Percentiles rank a stretch among this genome's conserved stretches.
These are phyloP conservation scores for Clarias batrachus DNA, from an alignment of 2,113 vertebrate genomes.

Conservation along the genomic window DNA sequence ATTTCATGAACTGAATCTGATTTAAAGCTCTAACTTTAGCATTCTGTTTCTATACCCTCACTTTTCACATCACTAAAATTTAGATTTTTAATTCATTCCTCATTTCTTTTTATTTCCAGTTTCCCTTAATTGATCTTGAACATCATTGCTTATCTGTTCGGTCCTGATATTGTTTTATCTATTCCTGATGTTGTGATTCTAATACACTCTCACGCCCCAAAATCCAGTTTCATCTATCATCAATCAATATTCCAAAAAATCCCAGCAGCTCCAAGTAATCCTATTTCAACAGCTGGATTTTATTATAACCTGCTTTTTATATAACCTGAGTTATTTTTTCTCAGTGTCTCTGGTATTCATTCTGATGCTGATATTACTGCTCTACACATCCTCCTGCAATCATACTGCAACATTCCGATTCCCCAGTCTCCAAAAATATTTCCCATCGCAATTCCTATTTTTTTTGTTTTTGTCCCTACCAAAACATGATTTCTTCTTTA, in stretches of 20 bases:
- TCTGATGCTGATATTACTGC: neutral
- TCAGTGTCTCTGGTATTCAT: neutral
- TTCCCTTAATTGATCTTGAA: neutral
- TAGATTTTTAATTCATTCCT: neutral
- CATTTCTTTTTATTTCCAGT: neutral
- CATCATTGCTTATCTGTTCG: neutral
- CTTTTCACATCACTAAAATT: neutral
- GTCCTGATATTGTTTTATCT: neutral
- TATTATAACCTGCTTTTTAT: neutral
- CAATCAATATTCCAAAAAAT: neutral
- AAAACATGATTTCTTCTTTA: neutral
- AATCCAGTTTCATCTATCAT: neutral
- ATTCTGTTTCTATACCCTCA: neutral
- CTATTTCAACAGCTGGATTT: neutral
- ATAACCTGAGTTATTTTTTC: neutral
- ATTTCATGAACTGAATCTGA: accelerated
- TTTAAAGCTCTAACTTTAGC: neutral
- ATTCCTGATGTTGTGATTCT: neutral
- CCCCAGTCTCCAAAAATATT: neutral
- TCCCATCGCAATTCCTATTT: neutral
- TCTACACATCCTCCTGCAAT: neutral
- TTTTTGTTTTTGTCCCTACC: neutral
- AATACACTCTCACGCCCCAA: neutral
- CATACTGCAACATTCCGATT: neutral
- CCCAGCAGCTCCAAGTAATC: neutral